Base-by-base conservation (phyloP, 2,888 invertebrate species). In the Periphyllus acericola region DNA sequence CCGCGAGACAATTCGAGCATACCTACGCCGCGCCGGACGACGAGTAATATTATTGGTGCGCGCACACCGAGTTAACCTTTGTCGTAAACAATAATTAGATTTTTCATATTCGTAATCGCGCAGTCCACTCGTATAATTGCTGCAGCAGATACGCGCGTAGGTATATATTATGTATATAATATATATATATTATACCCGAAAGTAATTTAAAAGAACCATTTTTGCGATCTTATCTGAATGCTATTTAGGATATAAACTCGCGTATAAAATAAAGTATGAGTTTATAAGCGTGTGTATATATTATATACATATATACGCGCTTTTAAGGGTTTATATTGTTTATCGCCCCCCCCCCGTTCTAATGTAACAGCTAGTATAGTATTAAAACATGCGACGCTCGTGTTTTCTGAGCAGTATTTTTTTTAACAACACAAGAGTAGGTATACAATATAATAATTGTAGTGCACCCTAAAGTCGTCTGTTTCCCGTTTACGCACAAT, bases 221-320 rank as follows among this genome's bases (percentile, higher is more conserved):
- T 66, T 1, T 40, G 1, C 52, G 17, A 82, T 71, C 32, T 52
- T 71, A 72, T 82, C 71, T 17, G 32, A 11, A 21, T 19, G 32
- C 46, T 71, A 71, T 81, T 71, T n/a, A 81, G 32, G 6, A 32
- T 34, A 81, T n/a, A 66, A 17, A n/a, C n/a, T 36, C 34, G 74
- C 75, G 46, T 46, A 46, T 14, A 14, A n/a, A n/a, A 60, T 60
- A 46, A 14, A 46, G 25, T 60, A 25, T 25, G 46, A 46, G 46
- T 46, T 46, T 55, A 55, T 55, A 55, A 17, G 60, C 14, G 55
- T 60, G 60, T 60, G 25, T 60, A 25, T 60, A 60, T 60, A n/a
- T n/a, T n/a, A n/a, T n/a, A n/a, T n/a, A n/a, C n/a, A n/a, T n/a
- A n/a, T n/a, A 8, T 60, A 25, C 21, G 21, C 32, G 29, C 29